These are phyloP conservation scores for Chlamydotis undulata DNA, from an alignment of 2,113 vertebrate species.

Conservation along the genomic window DNA sequence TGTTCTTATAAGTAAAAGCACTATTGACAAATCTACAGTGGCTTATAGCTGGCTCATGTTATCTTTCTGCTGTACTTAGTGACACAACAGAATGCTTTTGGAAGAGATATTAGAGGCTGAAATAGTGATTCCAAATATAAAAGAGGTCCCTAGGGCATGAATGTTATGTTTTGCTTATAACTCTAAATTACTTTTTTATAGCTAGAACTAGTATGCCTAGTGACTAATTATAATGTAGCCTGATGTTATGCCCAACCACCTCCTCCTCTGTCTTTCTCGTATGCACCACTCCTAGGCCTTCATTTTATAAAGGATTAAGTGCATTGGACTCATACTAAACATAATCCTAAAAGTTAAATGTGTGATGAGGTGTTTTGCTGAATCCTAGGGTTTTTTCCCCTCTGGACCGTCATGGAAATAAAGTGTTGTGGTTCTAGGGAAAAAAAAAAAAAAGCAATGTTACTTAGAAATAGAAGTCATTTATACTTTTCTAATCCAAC, in stretches of 20 bases:
- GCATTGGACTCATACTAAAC: neutral
- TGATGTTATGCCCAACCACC: neutral
- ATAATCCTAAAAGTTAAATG: neutral
- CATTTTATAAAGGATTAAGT: neutral
- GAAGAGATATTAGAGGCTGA: neutral
- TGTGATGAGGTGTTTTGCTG: neutral
- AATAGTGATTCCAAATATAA: slow-evolving; percentile 12
- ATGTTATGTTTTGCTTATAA: slow-evolving; percentile 35
- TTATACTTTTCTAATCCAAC: neutral
- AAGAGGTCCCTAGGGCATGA: neutral
- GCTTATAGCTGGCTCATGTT: neutral
- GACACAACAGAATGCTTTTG: neutral
- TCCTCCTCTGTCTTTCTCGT: neutral
- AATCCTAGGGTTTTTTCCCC: neutral
- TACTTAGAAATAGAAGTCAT: neutral
- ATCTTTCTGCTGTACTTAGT: neutral
- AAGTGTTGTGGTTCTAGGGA: neutral
- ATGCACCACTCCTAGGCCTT: neutral
- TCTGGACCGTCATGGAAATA: neutral
- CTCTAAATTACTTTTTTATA: slow-evolving; percentile 28
- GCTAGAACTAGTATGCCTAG: neutral
- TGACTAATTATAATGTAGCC: neutral
- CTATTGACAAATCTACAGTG: neutral
- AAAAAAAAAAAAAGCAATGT: neutral
- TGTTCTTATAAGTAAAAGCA: neutral